A percentile compares a stretch with the other conserved stretches of the same genome.
phyloP scores from a whole-genome alignment of 2,797 vertebrate species.

The Girardinus metallicus region DNA sequence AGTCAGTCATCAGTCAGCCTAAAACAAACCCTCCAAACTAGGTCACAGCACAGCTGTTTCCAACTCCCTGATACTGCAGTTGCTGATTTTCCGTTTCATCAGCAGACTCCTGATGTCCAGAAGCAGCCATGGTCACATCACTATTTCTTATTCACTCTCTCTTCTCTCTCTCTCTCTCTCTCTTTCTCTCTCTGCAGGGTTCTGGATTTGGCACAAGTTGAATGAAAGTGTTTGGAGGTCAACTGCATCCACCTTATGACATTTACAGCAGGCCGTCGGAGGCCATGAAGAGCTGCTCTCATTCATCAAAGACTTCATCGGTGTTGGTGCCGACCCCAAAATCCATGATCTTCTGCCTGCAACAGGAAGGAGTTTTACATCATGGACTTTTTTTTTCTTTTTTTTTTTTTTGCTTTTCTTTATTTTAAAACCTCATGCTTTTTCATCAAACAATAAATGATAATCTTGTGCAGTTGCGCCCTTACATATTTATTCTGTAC shows the following conservation, averaged over 20 bases:
- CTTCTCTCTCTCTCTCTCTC: background rate
- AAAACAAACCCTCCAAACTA: slow-evolving; percentile 1
- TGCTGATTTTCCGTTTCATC: slow-evolving; percentile 9
- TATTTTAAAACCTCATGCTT: background rate
- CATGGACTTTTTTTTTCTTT: background rate
- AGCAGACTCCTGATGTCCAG: slow-evolving; percentile 7
- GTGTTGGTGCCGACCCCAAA: slow-evolving; percentile 13
- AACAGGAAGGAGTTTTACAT: background rate
- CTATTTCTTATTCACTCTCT: background rate
- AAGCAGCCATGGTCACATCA: background rate
- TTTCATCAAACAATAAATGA: background rate
- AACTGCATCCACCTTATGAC: slow-evolving; percentile 26
- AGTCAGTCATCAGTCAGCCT: background rate
- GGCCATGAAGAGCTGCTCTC: slow-evolving; percentile 11
- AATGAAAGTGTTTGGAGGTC: slow-evolving; percentile 43
- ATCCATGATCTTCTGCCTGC: slow-evolving; percentile 16
- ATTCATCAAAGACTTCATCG: slow-evolving; percentile 38
- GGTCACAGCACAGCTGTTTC: slow-evolving; percentile 2
- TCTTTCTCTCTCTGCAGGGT: slow-evolving; percentile 1
- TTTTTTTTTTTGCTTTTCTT: background rate
- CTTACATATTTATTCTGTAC: background rate
- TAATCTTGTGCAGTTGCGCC: background rate
- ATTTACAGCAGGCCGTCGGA: slow-evolving; percentile 40
- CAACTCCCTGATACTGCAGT: background rate
- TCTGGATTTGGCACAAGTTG: slow-evolving; percentile 34